These are phyloP conservation scores for Lytechinus pictus DNA, from an alignment of 35 echinoderm and acorn worm genomes.

Conservation along the genomic window DNA sequence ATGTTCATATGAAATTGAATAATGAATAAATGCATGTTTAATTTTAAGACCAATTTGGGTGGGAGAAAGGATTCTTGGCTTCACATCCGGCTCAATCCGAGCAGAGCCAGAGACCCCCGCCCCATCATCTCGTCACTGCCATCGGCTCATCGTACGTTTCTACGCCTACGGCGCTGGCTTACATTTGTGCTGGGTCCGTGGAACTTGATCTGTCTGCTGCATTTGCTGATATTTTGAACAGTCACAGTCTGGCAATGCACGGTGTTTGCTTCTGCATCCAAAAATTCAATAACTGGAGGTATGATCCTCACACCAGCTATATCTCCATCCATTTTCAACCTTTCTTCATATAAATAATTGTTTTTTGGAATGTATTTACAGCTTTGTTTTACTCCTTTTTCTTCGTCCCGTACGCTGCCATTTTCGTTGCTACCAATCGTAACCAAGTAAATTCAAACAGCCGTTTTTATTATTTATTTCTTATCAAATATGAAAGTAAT, in stretches of 20 bases:
- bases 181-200: constrained; percentile 86
- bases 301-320: constrained; percentile 89
- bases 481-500: not conserved
- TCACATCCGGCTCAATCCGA: too few species aligned
- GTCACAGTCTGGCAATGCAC: constrained; percentile 75
- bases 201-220: constrained; percentile 92
- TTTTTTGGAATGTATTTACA: not conserved
- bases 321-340: constrained; percentile 78
- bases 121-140: not conserved
- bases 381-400: not conserved
- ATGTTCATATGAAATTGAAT: too few species aligned
- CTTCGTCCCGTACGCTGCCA: constrained; percentile 31
- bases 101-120: too few species aligned
- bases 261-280: constrained; percentile 84
- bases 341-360: not conserved
- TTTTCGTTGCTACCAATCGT: constrained; percentile 54
- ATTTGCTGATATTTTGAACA: constrained; percentile 89
- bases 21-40: too few species aligned
- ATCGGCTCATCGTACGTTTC: not conserved
- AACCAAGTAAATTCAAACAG: not conserved
- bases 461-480: not conserved
- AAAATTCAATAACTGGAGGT: constrained; percentile 96
- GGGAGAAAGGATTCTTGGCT: too few species aligned
- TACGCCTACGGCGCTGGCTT: not conserved
- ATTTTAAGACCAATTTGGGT: too few species aligned